A percentile compares a stretch with the other conserved stretches of the same genome.
phyloP scores from a whole-genome alignment of 1,140 invertebrate genomes.

The Tetragonula clypearis region DNA sequence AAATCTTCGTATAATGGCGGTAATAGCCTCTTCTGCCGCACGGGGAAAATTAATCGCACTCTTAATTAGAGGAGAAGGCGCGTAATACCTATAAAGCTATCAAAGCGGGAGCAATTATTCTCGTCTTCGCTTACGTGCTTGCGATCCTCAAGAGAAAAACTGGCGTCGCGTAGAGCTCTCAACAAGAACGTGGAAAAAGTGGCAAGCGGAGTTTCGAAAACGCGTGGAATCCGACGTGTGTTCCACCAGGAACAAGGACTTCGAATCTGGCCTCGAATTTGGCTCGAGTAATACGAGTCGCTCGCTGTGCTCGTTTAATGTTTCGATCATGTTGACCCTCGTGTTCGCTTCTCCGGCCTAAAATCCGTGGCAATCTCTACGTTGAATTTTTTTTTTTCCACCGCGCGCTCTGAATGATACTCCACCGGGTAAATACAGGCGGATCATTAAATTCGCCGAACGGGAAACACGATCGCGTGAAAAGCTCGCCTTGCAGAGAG shows the following conservation, averaged over 20 bases:
- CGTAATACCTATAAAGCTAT: background rate
- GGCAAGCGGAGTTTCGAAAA: background rate
- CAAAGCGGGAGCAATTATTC: background rate
- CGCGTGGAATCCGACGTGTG: background rate
- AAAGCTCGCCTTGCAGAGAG: background rate
- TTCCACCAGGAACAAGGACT: background rate
- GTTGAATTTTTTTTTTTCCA: background rate
- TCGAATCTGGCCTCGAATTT: background rate
- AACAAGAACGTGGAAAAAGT: background rate
- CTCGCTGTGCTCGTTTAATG: background rate
- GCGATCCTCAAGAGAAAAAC: background rate
- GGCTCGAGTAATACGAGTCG: background rate
- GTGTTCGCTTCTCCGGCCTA: too few species aligned
- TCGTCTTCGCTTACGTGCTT: background rate
- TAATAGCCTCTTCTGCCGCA: background rate
- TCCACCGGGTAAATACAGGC: constrained; percentile 20
- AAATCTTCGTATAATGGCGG: background rate
- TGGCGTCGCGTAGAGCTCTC: background rate
- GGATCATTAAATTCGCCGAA: constrained; percentile 38
- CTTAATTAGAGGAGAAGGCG: constrained; percentile 1
- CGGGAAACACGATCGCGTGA: background rate
- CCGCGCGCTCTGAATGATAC: background rate
- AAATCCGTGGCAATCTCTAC: background rate
- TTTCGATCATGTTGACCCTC: background rate
- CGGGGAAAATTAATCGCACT: background rate